Evolutionary conservation across 1,140 invertebrate genomes (phyloP).

Genomic region (Bombus breviceps): DNA sequence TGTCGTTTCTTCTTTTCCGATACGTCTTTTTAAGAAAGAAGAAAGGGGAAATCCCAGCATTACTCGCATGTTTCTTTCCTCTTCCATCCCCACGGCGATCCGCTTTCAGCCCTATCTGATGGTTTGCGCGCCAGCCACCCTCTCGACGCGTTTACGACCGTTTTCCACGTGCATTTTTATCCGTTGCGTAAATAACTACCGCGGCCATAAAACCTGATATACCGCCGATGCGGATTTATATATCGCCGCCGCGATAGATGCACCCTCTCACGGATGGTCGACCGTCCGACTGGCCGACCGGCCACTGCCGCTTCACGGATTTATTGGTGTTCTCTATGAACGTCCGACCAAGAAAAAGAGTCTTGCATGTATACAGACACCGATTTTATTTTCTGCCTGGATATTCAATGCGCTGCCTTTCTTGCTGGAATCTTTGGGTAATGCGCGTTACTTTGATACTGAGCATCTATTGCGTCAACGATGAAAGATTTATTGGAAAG

Average conservation of each 20-base stretch:
- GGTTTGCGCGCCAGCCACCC: constrained; percentile 11
- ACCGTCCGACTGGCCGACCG: constrained; percentile 26
- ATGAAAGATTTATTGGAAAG: not conserved
- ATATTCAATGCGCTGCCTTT: not conserved
- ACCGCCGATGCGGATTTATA: constrained; percentile 76
- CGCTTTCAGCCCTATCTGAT: constrained; percentile 26
- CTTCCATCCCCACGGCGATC: not conserved
- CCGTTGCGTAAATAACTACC: constrained; percentile 78
- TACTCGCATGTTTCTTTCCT: not conserved
- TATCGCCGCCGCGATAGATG: constrained; percentile 71
- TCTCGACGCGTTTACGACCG: constrained; percentile 72
- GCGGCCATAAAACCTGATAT: constrained; percentile 77
- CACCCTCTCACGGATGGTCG: constrained; percentile 55
- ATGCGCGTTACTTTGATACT: no score
- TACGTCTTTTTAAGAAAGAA: constrained; percentile 1
- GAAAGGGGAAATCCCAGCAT: not conserved
- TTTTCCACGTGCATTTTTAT: constrained; percentile 77
- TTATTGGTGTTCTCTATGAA: constrained; percentile 65
- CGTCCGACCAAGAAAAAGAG: constrained; percentile 27
- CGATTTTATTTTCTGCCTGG: constrained; percentile 25
- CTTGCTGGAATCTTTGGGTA: not conserved
- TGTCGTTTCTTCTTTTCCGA: not conserved
- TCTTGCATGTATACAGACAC: constrained; percentile 19
- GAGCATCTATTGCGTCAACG: not conserved
- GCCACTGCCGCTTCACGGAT: constrained; percentile 51